These are phyloP conservation scores for Euzophera pinguis DNA, from an alignment of 2,888 invertebrate genomes.

Conservation along the genomic window DNA sequence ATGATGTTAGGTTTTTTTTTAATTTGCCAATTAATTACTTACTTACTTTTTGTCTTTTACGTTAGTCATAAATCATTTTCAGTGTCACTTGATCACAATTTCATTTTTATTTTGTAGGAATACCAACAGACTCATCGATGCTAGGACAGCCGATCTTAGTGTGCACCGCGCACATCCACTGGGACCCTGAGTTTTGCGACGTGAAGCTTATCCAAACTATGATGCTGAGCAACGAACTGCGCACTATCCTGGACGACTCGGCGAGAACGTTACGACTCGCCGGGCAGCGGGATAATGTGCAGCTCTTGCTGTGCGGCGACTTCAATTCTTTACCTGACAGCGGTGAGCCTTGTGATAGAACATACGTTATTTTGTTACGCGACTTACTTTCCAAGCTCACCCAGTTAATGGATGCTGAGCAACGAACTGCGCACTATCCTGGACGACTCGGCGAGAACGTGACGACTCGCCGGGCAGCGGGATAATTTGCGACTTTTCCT, in stretches of 20 bases:
- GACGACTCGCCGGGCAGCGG: constrained; percentile 85
- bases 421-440: constrained; percentile 94
- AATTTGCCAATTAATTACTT: too few relatives aligned
- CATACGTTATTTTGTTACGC: too few relatives aligned
- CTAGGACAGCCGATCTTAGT: constrained; percentile 93
- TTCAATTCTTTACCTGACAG: constrained; percentile 99
- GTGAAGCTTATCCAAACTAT: constrained; percentile 99
- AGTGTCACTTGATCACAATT: neutral
- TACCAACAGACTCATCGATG: constrained; percentile 87
- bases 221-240: constrained; percentile 98
- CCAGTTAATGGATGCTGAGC: constrained; percentile 99
- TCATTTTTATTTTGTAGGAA: constrained; percentile 57
- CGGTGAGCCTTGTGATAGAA: constrained; percentile 69
- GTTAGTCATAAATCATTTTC: too few relatives aligned
- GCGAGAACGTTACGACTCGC: constrained; percentile 87
- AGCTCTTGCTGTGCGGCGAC: constrained; percentile 97
- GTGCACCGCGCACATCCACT: constrained; percentile 99
- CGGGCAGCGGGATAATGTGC: constrained; percentile 89
- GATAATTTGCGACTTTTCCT: constrained; percentile 93
- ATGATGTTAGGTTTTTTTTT: too few relatives aligned
- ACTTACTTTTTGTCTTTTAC: too few relatives aligned
- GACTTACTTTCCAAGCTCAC: too few relatives aligned
- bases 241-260: constrained; percentile 92
- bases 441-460: constrained; percentile 90
- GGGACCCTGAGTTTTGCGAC: constrained; percentile 99